phyloP scores from a whole-genome alignment of 2,797 vertebrate genomes.

The Myoxocephalus aenaeus region DNA sequence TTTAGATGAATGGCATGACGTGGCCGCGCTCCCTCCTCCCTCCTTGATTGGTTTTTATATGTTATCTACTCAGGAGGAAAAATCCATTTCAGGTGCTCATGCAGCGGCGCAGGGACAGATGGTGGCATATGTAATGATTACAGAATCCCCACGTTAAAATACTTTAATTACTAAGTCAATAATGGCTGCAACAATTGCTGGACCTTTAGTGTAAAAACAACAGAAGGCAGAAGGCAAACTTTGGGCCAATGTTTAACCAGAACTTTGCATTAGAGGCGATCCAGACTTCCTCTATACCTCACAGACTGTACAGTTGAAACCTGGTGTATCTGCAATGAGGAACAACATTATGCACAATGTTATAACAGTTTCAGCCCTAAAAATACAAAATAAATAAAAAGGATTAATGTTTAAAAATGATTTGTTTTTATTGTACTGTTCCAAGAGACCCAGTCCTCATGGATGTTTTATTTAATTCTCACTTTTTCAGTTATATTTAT shows the following conservation, averaged over 20 bases:
- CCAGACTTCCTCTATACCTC: conserved; percentile 71
- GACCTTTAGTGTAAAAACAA: conserved; percentile 97
- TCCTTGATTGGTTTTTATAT: conserved; percentile 66
- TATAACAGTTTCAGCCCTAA: not conserved
- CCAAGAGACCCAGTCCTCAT: not conserved
- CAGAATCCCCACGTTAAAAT: conserved; percentile 99
- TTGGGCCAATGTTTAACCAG: conserved; percentile 99
- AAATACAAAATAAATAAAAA: not conserved
- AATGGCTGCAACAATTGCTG: conserved; percentile 93
- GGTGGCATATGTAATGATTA: conserved; percentile 97
- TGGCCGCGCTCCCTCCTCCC: conserved; percentile 17
- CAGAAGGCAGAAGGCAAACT: conserved; percentile 98
- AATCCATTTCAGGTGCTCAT: conserved; percentile 83
- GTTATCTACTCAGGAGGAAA: conserved; percentile 81
- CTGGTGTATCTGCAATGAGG: not conserved
- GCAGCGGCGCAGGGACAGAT: conserved; percentile 91
- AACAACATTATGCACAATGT: not conserved
- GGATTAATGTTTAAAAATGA: not conserved
- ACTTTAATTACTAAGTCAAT: conserved; percentile 99
- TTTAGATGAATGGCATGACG: conserved; percentile 45
- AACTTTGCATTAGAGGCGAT: conserved; percentile 91
- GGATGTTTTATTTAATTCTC: not conserved
- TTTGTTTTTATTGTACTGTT: not conserved
- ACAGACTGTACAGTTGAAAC: conserved; percentile 7
- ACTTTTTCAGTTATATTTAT: not conserved